A percentile compares a stretch with the other conserved stretches of the same genome.
Conservation (phyloP, 1,140 invertebrate species). For the Hycleus cichorii region DNA sequence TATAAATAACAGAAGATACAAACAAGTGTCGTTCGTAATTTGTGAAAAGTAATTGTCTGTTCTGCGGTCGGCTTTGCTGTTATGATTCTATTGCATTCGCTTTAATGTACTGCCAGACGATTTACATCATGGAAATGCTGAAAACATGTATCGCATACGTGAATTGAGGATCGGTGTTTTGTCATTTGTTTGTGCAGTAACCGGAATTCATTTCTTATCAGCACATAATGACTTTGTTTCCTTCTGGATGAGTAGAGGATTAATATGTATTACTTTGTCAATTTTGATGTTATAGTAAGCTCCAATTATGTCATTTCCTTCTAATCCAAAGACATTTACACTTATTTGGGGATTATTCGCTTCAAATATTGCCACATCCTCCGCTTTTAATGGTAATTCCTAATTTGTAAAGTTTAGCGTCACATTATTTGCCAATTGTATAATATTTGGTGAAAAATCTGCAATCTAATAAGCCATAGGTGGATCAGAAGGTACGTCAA, state of each 20-base stretch:
- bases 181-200: background rate
- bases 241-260: background rate
- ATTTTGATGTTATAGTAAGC: background rate
- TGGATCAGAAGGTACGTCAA: conserved; percentile 10
- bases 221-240: conserved; percentile 1
- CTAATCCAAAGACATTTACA: background rate
- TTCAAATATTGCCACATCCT: background rate
- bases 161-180: background rate
- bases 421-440: too few species aligned
- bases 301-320: too few species aligned
- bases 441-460: too few species aligned
- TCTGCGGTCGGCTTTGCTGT: background rate
- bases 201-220: background rate
- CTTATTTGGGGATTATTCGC: background rate
- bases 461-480: conserved; percentile 8
- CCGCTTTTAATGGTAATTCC: background rate
- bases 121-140: background rate
- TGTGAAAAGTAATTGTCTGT: background rate
- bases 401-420: background rate
- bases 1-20: background rate
- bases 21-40: background rate
- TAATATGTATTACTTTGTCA: background rate
- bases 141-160: background rate
- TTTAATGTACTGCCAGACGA: background rate
- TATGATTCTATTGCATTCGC: background rate